Conservation (phyloP, 2,888 invertebrate species). For the Mesorhabditis belari region DNA sequence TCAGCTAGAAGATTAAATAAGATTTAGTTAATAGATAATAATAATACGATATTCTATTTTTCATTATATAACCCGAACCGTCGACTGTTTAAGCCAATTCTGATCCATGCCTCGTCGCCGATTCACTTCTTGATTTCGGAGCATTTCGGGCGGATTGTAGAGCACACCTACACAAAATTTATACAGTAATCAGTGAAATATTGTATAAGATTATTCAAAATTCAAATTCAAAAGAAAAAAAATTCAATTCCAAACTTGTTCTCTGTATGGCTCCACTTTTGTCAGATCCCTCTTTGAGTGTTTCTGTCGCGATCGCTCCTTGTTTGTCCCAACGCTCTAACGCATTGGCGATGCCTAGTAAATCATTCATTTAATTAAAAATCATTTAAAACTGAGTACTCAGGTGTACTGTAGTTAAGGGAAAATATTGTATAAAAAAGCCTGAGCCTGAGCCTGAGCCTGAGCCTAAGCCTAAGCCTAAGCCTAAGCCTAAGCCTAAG, state of each 20-base stretch:
- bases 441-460: neutral
- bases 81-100: constrained; percentile 38
- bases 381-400: no score
- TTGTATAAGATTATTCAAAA: neutral
- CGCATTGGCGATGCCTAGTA: constrained; percentile 36
- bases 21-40: no score
- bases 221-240: neutral
- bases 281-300: constrained; percentile 39
- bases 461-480: neutral
- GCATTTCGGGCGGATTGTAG: constrained; percentile 39
- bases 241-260: constrained; percentile 22
- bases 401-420: no score
- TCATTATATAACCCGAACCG: constrained; percentile 1
- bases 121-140: constrained; percentile 41
- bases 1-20: constrained; percentile 6
- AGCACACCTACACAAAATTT: constrained; percentile 18
- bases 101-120: constrained; percentile 38
- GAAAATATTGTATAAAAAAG: no score
- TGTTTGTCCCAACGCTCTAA: constrained; percentile 49
- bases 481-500: neutral
- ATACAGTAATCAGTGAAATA: constrained; percentile 3
- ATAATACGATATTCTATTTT: no score
- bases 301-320: constrained; percentile 38
- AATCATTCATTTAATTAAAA: neutral
- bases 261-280: constrained; percentile 40